Evolutionary conservation across 2,888 invertebrate species (phyloP).

Genomic region (Eristalinus aeneus): DNA sequence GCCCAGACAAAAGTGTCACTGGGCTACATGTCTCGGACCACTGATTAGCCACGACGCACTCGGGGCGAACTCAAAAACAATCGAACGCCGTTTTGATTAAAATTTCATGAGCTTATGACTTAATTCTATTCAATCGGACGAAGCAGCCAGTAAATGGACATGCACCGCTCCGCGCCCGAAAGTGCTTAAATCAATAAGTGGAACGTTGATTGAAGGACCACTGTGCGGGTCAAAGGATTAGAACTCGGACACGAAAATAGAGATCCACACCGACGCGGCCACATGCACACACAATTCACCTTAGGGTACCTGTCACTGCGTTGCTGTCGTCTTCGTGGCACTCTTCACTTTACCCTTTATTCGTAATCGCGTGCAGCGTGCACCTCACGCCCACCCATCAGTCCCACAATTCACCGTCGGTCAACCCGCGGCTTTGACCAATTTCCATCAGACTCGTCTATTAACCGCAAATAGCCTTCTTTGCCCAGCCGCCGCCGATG

Average conservation of each 20-base stretch:
- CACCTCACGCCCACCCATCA: not conserved
- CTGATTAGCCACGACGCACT: not conserved
- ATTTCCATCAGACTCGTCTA: not conserved
- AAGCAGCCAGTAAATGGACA: not conserved
- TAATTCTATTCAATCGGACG: not conserved
- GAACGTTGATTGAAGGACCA: slow-evolving; percentile 4
- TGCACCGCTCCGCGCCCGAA: not conserved
- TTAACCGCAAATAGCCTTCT: not conserved
- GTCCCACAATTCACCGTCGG: slow-evolving; percentile 26
- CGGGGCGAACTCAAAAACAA: not conserved
- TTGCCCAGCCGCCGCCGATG: not conserved
- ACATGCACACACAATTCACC: slow-evolving; percentile 13
- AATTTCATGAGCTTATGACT: not conserved
- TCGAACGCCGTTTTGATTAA: not conserved
- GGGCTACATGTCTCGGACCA: not conserved
- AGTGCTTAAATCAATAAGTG: slow-evolving; percentile 5
- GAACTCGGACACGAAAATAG: not conserved
- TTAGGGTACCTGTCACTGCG: not conserved
- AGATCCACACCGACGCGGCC: not conserved
- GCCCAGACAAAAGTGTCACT: not conserved
- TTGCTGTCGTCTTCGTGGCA: not conserved
- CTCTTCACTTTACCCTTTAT: not conserved
- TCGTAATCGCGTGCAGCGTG: slow-evolving; percentile 10
- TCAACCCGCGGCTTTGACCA: not conserved
- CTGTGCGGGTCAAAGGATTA: slow-evolving; percentile 6